Conservation (phyloP, 37 sponge, comb jelly and placozoan genomes). For the Halisarca cf. caerulea region DNA sequence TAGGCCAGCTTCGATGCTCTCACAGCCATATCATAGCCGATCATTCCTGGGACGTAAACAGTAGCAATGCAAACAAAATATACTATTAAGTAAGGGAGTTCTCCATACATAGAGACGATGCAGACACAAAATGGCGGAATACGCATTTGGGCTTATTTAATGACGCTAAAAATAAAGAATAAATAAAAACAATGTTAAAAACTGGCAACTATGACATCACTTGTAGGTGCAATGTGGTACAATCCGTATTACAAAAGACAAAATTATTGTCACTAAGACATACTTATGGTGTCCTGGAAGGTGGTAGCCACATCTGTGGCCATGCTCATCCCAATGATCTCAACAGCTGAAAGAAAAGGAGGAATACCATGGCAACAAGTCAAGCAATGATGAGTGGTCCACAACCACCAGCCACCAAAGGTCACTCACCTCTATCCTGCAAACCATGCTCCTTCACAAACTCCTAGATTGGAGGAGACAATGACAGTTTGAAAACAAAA, state of each 20-base stretch:
- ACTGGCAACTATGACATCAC: too few relatives aligned
- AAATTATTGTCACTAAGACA: too few relatives aligned
- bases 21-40: constrained; percentile 70
- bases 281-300: constrained; percentile 59
- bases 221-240: too few relatives aligned
- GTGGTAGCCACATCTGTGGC: constrained; percentile 57
- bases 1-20: constrained; percentile 54
- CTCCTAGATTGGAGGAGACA: background rate
- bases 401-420: too few relatives aligned
- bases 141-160: too few relatives aligned
- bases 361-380: background rate
- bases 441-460: constrained; percentile 55
- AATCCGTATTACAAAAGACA: too few relatives aligned
- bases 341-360: constrained; percentile 40
- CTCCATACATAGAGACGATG: too few relatives aligned
- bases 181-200: too few relatives aligned
- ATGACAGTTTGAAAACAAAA: background rate
- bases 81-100: too few relatives aligned
- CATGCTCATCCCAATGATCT: constrained; percentile 70
- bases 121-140: too few relatives aligned
- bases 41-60: constrained; percentile 25
- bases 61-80: background rate
- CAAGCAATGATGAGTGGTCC: too few relatives aligned
- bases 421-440: constrained; percentile 47
- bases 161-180: too few relatives aligned